These are phyloP conservation scores for Mustelus asterias DNA, from an alignment of 2,113 vertebrate species.

Conservation along the genomic window DNA sequence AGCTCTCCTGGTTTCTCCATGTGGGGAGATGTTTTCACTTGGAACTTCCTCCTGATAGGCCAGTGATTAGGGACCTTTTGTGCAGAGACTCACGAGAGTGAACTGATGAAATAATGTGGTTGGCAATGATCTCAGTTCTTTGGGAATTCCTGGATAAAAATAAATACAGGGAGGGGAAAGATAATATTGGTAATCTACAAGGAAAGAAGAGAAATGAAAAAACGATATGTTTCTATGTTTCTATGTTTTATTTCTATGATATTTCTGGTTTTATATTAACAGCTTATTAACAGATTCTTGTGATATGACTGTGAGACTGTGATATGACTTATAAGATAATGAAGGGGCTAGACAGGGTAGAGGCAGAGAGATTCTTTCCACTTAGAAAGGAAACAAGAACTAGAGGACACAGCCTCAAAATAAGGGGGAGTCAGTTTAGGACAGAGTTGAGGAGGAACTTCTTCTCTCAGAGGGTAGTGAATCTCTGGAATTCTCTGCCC, in stretches of 20 bases:
- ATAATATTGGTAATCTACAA: not conserved
- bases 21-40: not conserved
- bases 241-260: no score
- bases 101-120: not conserved
- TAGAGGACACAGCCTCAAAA: no score
- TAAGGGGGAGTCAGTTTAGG: no score
- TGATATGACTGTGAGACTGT: no score
- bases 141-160: not conserved
- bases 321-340: no score
- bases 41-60: not conserved
- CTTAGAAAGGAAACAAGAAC: no score
- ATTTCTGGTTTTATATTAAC: not conserved
- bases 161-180: not conserved
- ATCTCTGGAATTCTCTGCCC: no score
- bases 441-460: no score
- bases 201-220: not conserved
- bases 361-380: no score
- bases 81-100: not conserved
- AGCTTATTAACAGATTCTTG: not conserved
- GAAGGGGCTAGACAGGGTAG: no score
- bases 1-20: not conserved
- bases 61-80: not conserved
- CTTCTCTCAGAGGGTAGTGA: no score
- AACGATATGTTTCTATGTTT: no score
- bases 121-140: not conserved